Evolutionary conservation across 2,113 vertebrate genomes (phyloP), one percentile per base, ranked within the genome.

Genomic region (mouse (Mus musculus)): DNA sequence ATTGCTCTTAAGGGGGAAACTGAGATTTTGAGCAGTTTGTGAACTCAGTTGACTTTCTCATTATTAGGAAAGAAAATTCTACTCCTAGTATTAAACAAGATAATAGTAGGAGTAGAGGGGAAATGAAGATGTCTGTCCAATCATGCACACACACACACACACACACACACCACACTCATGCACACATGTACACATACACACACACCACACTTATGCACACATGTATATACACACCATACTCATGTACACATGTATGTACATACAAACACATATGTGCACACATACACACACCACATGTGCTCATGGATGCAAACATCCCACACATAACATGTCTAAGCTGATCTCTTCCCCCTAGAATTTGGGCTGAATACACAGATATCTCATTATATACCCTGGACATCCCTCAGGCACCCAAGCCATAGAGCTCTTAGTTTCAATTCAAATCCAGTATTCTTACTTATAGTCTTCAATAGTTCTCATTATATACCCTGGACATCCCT

Each of bases 381-480:
- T 77, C 94, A 85, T 97, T 93, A 95, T 80, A 69, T 95, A 92
- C 33, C 42, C 33, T 54, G 42, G 88, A 72, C 14, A 69, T 52
- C 96, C 96, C 90, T 96, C 81, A 96, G 95, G 97, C 98, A 96
- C 89, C 95, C 95, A 61, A 28, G 71, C 80, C 89, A 97, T 96
- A 94, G 94, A 95, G 71, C 56, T 88, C 96, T 77, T 93, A 95
- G 93, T 95, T 98, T 95, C 94, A 96, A 81, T 97, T 93, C 94
- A 97, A 95, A 97, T 96, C 96, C 95, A 95, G 92, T 98, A 96
- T 96, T 96, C 96, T 97, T 97, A 97, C 92, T 95, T 98, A 93
- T 81, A 97, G 97, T 98, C 96, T 97, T 95, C 87, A 16, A 1
- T 98, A 98, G 98, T 97, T 98, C 97, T n/a, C n/a, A 85, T 97